These are phyloP conservation scores for Stegana nigrithorax DNA, from an alignment of 2,888 invertebrate species.

Conservation along the genomic window DNA sequence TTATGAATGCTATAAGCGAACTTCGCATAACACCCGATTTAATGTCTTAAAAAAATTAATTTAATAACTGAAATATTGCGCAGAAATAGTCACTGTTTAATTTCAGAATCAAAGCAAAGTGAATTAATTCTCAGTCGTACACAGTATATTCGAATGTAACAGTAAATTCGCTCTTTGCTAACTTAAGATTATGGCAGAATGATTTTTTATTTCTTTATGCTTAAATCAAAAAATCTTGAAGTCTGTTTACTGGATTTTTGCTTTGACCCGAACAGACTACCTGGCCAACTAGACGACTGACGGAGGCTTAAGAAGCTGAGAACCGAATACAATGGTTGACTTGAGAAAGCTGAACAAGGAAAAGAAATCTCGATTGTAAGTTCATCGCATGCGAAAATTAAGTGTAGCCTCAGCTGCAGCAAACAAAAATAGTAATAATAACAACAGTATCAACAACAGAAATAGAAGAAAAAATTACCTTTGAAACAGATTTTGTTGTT, in stretches of 20 bases:
- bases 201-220: too few relatives aligned
- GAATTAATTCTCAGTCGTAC: too few relatives aligned
- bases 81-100: too few relatives aligned
- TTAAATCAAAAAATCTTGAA: conserved; percentile 3
- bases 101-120: too few relatives aligned
- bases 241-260: too few relatives aligned
- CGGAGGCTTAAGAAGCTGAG: conserved; percentile 10
- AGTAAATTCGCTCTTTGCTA: too few relatives aligned
- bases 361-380: conserved; percentile 60
- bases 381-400: conserved; percentile 59
- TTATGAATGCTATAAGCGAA: too few relatives aligned
- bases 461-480: conserved; percentile 10
- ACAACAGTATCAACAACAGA: conserved; percentile 13
- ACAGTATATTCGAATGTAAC: too few relatives aligned
- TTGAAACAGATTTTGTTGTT: background rate
- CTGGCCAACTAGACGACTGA: background rate
- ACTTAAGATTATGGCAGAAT: too few relatives aligned
- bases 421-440: conserved; percentile 8
- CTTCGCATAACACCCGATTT: too few relatives aligned
- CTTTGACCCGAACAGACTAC: conserved; percentile 10
- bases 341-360: conserved; percentile 25
- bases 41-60: too few relatives aligned
- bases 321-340: conserved; percentile 2
- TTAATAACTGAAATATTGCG: too few relatives aligned
- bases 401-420: conserved; percentile 31